Percentiles rank a stretch among this genome's conserved stretches.
These are phyloP conservation scores for Lophotriccus pileatus DNA, from an alignment of 2,797 vertebrate species.

Conservation along the genomic window DNA sequence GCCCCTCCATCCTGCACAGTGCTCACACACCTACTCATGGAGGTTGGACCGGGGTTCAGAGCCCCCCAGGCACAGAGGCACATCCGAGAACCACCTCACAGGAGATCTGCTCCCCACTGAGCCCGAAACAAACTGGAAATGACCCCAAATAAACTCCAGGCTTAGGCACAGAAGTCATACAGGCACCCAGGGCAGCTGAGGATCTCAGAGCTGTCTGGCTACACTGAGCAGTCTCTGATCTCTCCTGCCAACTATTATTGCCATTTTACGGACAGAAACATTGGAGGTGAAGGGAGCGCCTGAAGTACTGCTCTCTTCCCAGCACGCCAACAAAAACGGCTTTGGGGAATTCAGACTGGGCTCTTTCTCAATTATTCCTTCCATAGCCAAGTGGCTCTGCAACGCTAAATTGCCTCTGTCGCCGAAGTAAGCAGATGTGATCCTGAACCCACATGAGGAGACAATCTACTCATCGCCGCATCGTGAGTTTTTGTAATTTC, in stretches of 20 bases:
- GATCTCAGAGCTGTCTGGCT: background rate
- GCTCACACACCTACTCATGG: accelerated
- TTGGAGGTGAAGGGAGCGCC: background rate
- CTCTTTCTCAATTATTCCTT: conserved; percentile 15
- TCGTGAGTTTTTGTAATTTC: background rate
- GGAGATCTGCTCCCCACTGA: background rate
- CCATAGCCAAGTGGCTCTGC: background rate
- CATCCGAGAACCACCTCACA: background rate
- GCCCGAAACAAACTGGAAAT: background rate
- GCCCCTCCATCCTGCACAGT: accelerated
- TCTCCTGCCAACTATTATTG: background rate
- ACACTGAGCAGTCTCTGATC: background rate
- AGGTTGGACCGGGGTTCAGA: background rate
- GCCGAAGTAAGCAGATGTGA: conserved; percentile 17
- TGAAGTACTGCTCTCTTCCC: background rate
- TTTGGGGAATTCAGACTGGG: conserved; percentile 14
- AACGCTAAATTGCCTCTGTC: background rate
- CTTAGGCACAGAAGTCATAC: background rate
- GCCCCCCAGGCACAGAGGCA: background rate
- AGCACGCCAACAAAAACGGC: background rate
- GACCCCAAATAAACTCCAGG: background rate
- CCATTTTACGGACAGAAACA: background rate
- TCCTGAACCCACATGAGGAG: conserved; percentile 14
- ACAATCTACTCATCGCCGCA: background rate
- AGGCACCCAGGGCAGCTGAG: background rate